Conservation (phyloP, 2,888 invertebrate genomes). For the Drosophila yooni region DNA sequence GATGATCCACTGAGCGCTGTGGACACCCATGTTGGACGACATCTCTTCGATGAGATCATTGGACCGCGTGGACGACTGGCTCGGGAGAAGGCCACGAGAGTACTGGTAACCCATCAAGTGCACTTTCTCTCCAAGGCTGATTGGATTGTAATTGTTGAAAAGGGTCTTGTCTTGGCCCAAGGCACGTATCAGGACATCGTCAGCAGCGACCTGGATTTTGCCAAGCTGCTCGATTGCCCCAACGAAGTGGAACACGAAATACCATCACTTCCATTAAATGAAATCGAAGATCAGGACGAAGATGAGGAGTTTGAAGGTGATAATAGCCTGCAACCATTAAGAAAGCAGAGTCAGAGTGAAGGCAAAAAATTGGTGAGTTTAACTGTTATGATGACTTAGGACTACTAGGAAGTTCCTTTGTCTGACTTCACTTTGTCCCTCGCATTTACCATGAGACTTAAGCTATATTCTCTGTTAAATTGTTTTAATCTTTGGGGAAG, state of each 20-base stretch:
- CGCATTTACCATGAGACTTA: neutral
- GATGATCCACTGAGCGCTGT: constrained; percentile 93
- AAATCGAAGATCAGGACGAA: constrained; percentile 51
- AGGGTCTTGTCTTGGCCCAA: constrained; percentile 85
- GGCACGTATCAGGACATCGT: constrained; percentile 87
- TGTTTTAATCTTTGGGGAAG: constrained; percentile 9
- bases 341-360: constrained; percentile 46
- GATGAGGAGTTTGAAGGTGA: constrained; percentile 81
- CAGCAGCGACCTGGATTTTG: constrained; percentile 91
- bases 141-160: constrained; percentile 87
- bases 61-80: constrained; percentile 85
- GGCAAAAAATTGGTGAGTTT: constrained; percentile 73
- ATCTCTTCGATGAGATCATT: constrained; percentile 91
- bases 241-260: constrained; percentile 32
- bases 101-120: constrained; percentile 92
- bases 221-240: constrained; percentile 87
- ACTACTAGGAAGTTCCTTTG: neutral
- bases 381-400: neutral
- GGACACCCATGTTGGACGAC: constrained; percentile 90
- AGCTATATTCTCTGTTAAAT: neutral
- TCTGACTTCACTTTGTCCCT: neutral
- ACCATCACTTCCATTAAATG: constrained; percentile 34
- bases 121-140: constrained; percentile 89
- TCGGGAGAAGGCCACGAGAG: constrained; percentile 87
- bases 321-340: constrained; percentile 76